Percentiles rank a stretch among this genome's conserved stretches.
Evolutionary conservation across 2,797 vertebrate species (phyloP).

Genomic region (Echiichthys vipera): DNA sequence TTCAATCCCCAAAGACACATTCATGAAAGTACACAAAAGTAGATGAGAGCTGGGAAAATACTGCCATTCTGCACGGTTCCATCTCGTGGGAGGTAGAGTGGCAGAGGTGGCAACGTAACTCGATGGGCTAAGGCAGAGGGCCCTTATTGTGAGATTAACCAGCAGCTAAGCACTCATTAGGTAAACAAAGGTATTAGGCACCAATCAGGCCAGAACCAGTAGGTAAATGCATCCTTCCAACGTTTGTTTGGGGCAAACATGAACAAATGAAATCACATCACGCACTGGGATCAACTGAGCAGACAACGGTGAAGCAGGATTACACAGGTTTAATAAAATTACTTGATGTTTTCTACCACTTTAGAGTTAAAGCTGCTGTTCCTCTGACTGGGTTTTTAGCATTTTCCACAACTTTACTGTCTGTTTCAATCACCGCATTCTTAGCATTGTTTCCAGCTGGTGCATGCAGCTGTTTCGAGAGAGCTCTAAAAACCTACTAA

Average conservation of each 20-base stretch:
- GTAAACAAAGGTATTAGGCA: conserved; percentile 56
- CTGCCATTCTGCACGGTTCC: background rate
- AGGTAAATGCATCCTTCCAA: conserved; percentile 49
- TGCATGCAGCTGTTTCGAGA: background rate
- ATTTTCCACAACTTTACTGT: background rate
- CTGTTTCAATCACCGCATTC: background rate
- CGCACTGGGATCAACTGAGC: background rate
- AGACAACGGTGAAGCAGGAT: background rate
- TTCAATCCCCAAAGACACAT: background rate
- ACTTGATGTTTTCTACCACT: background rate
- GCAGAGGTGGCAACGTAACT: conserved; percentile 19
- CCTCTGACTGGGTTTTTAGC: background rate
- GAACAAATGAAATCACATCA: conserved; percentile 9
- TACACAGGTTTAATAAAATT: background rate
- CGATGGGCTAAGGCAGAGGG: background rate
- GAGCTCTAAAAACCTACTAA: background rate
- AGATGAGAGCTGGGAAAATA: background rate
- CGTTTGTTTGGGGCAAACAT: conserved; percentile 41
- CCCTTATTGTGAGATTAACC: conserved; percentile 52
- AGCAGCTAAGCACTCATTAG: conserved; percentile 49
- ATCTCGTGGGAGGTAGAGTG: background rate
- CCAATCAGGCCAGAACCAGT: conserved; percentile 49
- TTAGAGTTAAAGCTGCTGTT: background rate
- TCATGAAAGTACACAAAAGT: too few species aligned
- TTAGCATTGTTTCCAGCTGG: background rate